phyloP scores from a whole-genome alignment of 1,140 invertebrate genomes.

The Anoplolepis gracilipes region DNA sequence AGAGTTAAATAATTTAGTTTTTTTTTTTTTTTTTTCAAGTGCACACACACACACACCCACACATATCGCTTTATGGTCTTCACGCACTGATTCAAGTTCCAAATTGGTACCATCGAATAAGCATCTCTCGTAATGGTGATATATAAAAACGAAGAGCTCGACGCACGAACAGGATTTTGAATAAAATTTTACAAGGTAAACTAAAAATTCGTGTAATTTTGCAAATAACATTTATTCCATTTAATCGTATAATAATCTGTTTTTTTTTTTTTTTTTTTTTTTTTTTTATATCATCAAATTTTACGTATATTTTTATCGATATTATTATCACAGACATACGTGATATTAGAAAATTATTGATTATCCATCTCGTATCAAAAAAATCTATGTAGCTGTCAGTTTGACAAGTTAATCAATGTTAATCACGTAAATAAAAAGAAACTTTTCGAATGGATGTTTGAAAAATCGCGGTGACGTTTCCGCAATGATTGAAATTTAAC shows the following conservation, averaged over 20 bases:
- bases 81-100: neutral
- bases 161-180: conserved; percentile 17
- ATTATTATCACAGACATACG: neutral
- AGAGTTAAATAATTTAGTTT: neutral
- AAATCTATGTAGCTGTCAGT: neutral
- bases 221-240: conserved; percentile 5
- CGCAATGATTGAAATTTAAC: conserved; percentile 1
- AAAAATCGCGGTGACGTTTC: conserved; percentile 13
- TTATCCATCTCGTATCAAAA: neutral
- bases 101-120: neutral
- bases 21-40: no score
- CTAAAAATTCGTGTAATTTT: conserved; percentile 22
- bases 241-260: neutral
- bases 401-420: conserved; percentile 20
- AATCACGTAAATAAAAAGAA: conserved; percentile 26
- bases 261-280: no score
- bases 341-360: neutral
- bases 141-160: neutral
- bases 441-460: neutral
- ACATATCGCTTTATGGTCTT: neutral
- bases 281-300: conserved; percentile 27
- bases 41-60: no score
- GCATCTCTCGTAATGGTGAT: neutral
- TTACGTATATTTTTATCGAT: neutral
- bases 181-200: conserved; percentile 28